Evolutionary conservation across 1,140 invertebrate genomes (phyloP), one percentile per base, ranked within the genome.

Genomic region (Achatina immaculata): DNA sequence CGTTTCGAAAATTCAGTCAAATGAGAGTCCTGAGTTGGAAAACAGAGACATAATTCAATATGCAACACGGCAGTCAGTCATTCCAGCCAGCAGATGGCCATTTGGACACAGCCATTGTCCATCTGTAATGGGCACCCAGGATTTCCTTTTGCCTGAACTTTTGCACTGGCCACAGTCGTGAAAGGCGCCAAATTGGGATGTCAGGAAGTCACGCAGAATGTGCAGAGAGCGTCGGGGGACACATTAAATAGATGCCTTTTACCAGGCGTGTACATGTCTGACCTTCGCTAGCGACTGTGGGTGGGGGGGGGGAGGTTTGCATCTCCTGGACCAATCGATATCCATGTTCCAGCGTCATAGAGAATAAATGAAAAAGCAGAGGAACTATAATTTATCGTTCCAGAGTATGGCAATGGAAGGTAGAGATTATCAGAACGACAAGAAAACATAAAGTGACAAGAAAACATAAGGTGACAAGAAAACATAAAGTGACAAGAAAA

Each of bases 181-280:
- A 62, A 62, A 62, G 4, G 28, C 58, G 58, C 58, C 58, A 62
- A 62, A 62, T 62, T 62, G 28, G 28, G n/a, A 62, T 62, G 58
- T 62, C 58, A 62, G 31, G 58, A 62, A 62, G 58, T 62, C 58
- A 62, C 58, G 58, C 58, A 62, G n/a, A 62, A 62, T 31, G n/a
- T 16, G 16, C n/a, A 62, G 58, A 62, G 3, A 16, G 58, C 58
- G 7, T n/a, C n/a, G 31, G 51, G 31, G 51, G 51, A 55, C 14
- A 55, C 51, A 55, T 3, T 55, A 55, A 48, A 55, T 55, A 55
- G 7, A 55, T 55, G 51, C 51, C 14, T 55, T 11, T 55, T 11
- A 55, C 24, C 51, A 55, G n/a, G n/a, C n/a, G n/a, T n/a, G n/a
- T n/a, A n/a, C n/a, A n/a, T n/a, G n/a, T n/a, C n/a, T n/a, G n/a